Base-by-base conservation (phyloP, 2,797 vertebrate genomes). In the Anguilla pacifica region DNA sequence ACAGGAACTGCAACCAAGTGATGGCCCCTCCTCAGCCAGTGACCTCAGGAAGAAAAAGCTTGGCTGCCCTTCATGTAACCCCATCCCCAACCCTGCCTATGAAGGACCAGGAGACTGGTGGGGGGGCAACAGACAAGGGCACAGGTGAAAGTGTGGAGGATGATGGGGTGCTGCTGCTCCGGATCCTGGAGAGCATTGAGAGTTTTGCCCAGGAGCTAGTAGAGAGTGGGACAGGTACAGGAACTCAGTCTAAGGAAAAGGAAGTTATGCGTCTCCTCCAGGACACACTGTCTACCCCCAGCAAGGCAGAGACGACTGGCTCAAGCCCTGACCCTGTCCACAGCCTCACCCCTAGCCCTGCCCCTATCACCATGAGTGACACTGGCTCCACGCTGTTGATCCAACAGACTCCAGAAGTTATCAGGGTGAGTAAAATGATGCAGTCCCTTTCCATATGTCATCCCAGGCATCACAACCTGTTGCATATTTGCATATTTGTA, bases 221-320 rank as follows among this genome's bases (percentile, higher is more conserved):
- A 89, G 99, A 99, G 91, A 98, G 97, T 81, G 97, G 97, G 86
- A 96, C 97, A 0, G 97, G 97, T 92, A 96, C 96, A 87, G 98
- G 97, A 82, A 98, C 96, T 81, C 94, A 97, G 90, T 96, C 98
- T 49, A 98, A 98, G 91, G 98, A 99, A 94, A 96, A 94, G 70
- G 98, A 99, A 94, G 98, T 99, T 90, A 99, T 99, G 98, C 96
- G 97, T 89, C 97, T 99, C 92, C 96, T 99, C 85, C 98, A 99
- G 92, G 98, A 98, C 93, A 99, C 97, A 0, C 94, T 99, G 90
- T 95, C 97, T 86, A 93, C 95, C 55, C 92, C 97, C 2, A 94
- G 96, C 61, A 96, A 96, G 86, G 46, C 90, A 89, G 93, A 93
- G 86, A 87, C 93, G 90, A 64, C 83, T 19, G 2, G 51, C n/a